Evolutionary conservation across 30 jellyfish, hydroid and myxozoan species (phyloP), one percentile per base, ranked within the genome.

Genomic region (Pseudorhiza aurosa): DNA sequence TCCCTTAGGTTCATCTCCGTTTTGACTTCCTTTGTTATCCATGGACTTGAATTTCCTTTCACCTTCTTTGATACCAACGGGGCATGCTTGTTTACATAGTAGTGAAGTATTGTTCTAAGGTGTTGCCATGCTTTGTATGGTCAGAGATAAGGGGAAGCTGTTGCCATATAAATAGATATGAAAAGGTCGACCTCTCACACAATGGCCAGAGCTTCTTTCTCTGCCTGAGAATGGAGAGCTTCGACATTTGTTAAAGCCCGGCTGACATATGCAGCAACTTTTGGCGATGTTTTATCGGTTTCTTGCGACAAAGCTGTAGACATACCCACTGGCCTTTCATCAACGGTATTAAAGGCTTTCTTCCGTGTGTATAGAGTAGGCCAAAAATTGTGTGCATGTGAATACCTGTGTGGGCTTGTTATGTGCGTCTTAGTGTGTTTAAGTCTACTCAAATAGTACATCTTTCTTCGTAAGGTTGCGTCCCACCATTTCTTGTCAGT

Each of bases 51-150:
- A 24, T 53, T 59, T 1, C 83, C 85, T 47, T 78, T 78, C 8
- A 80, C 68, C 25, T 26, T 47, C 30, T 65, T 80, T 22, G 50
- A 0, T 0, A 53, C 73, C 32, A 64, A 8, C 22, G 85, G 92
- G 25, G 92, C 92, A 80, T 65, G 92, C 40, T 80, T 64, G 67
- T 80, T 35, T 27, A 67, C 35, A 67, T 67, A 67, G 32, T 32
- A 67, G 37, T 1, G 35, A 35, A 67, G 81, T 2, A 67, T 67
- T 65, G 35, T 32, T 67, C 37, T 67, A 8, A 67, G 67, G 37
- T 67, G 37, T 9, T 1, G 81, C 81, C 81, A 67, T 67, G 81
- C 67, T 67, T 67, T n/a, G n/a, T 49, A 29, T 49, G 63, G 22
- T 49, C 63, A 15, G 63, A 15, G n/a, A 49, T 49, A 29, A 49